Evolutionary conservation across 1,140 invertebrate species (phyloP).

Genomic region (Ips typographus): DNA sequence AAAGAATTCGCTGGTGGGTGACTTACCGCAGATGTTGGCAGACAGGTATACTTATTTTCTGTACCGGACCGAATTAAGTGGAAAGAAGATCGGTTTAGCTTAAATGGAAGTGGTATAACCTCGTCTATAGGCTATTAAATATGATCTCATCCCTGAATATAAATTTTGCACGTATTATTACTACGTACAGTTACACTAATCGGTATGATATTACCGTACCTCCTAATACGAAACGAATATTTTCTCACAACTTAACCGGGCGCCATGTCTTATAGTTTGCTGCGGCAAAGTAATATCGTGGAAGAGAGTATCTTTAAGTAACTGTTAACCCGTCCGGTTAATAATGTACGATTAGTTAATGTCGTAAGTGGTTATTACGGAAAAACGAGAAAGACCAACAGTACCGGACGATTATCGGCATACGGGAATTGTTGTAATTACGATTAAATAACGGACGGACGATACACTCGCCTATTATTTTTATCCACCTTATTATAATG

Average conservation of each 20-base stretch:
- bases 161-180: too few relatives aligned
- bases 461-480: background rate
- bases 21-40: too few relatives aligned
- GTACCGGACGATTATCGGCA: background rate
- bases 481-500: too few relatives aligned
- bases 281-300: background rate
- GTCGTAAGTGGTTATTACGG: background rate
- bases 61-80: too few relatives aligned
- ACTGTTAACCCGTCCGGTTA: background rate
- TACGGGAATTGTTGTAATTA: background rate
- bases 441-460: background rate
- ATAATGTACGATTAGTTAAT: slow-evolving; percentile 3
- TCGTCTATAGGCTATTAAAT: too few relatives aligned
- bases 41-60: too few relatives aligned
- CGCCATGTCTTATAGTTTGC: background rate
- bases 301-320: background rate
- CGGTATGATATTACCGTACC: background rate
- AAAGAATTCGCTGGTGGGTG: too few relatives aligned
- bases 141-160: too few relatives aligned
- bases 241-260: background rate
- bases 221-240: slow-evolving; percentile 2
- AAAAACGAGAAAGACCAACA: too few relatives aligned
- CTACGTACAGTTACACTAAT: background rate
- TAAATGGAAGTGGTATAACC: too few relatives aligned
- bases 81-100: too few relatives aligned